Evolutionary conservation across 2,113 vertebrate genomes (phyloP).

Genomic region (Prunella himalayana): DNA sequence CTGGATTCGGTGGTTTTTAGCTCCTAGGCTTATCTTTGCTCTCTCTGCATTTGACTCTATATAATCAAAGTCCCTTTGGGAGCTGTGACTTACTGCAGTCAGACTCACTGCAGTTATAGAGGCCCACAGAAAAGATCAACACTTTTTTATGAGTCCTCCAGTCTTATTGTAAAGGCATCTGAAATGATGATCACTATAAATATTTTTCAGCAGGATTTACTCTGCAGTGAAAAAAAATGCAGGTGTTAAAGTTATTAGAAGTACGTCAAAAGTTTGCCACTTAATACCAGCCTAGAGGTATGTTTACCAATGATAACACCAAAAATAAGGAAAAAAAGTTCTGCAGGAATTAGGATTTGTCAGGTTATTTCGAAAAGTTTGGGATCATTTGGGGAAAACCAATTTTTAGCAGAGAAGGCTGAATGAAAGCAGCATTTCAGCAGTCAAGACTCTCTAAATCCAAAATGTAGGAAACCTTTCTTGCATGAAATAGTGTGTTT

Average conservation of each 20-base stretch:
- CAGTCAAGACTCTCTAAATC: conserved; percentile 35
- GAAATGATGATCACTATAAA: conserved; percentile 46
- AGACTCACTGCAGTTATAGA: not conserved
- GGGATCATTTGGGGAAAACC: conserved; percentile 41
- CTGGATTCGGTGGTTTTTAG: conserved; percentile 10
- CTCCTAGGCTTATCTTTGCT: conserved; percentile 18
- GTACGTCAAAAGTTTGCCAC: conserved; percentile 43
- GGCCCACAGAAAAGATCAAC: conserved; percentile 38
- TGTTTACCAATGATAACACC: conserved; percentile 42
- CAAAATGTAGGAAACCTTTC: conserved; percentile 46
- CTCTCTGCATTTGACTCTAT: conserved; percentile 23
- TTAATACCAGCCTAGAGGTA: conserved; percentile 55
- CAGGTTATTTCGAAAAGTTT: conserved; percentile 53
- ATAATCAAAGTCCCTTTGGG: conserved; percentile 34
- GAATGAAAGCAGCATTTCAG: conserved; percentile 14
- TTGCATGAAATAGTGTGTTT: conserved; percentile 57
- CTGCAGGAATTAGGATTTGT: conserved; percentile 36
- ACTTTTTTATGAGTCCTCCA: conserved; percentile 35
- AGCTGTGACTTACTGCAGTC: conserved; percentile 41
- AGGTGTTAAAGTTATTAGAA: conserved; percentile 52
- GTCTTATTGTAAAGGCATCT: conserved; percentile 41
- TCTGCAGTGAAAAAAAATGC: not conserved
- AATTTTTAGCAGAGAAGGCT: conserved; percentile 37
- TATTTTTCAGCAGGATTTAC: conserved; percentile 53
- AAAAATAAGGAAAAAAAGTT: not conserved